These are phyloP conservation scores for Macroglossus sobrinus DNA, from an alignment of 2,113 vertebrate genomes.

Conservation along the genomic window DNA sequence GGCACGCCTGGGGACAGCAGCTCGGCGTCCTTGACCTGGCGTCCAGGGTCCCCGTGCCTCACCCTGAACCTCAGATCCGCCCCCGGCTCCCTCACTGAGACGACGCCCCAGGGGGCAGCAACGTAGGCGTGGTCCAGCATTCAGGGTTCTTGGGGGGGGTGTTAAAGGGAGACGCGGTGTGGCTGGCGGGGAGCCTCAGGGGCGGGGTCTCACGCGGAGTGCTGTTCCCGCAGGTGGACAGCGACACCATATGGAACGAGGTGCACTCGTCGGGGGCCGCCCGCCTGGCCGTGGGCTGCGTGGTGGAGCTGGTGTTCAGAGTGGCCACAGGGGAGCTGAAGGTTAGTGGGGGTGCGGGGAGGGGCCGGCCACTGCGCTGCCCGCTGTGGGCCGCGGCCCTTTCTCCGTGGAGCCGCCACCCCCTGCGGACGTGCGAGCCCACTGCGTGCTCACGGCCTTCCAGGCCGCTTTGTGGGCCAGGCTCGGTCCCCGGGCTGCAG, in stretches of 20 bases:
- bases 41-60: background rate
- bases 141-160: no score
- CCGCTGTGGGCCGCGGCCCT: no score
- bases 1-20: accelerated
- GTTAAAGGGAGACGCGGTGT: no score
- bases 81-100: no score
- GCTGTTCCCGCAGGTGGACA: conserved; percentile 90
- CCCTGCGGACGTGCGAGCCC: no score
- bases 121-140: no score
- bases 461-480: no score
- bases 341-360: conserved; percentile 81
- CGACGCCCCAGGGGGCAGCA: no score
- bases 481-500: background rate
- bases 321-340: conserved; percentile 95
- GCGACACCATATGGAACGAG: conserved; percentile 98
- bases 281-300: conserved; percentile 95
- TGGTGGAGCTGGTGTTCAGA: conserved; percentile 97
- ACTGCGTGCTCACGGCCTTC: no score
- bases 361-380: accelerated
- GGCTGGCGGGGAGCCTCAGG: background rate
- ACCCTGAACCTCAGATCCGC: accelerated
- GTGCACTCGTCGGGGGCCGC: conserved; percentile 95
- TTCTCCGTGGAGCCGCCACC: no score
- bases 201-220: accelerated
- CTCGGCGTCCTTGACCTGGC: background rate